These are phyloP conservation scores for Indri indri DNA, from an alignment of 2,113 vertebrate genomes.

Conservation along the genomic window DNA sequence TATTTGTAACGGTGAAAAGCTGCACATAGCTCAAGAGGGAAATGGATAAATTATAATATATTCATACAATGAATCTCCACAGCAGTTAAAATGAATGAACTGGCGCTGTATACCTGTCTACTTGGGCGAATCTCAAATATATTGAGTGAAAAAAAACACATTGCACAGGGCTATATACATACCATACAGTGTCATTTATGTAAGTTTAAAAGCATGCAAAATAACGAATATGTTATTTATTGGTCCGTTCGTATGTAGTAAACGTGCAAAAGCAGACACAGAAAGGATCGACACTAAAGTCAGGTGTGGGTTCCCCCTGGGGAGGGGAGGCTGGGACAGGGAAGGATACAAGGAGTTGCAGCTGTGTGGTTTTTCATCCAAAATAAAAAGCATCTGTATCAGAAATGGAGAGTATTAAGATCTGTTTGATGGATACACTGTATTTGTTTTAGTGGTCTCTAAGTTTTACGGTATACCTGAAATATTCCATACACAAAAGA, in stretches of 20 bases:
- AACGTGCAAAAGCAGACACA: not conserved
- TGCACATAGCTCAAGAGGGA: not conserved
- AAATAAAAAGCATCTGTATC: not conserved
- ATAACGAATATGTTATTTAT: slow-evolving; percentile 31
- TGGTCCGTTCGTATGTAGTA: not conserved
- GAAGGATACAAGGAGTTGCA: not conserved
- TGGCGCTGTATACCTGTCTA: slow-evolving; percentile 10
- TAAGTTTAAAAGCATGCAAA: slow-evolving; percentile 7
- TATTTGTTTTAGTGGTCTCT: slow-evolving; percentile 10
- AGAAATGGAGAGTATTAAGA: not conserved
- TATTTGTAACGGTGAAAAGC: not conserved
- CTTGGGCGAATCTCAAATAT: slow-evolving; percentile 37
- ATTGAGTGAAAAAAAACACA: not conserved
- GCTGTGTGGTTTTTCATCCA: not conserved
- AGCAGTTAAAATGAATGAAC: slow-evolving; percentile 54
- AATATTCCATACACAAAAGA: not conserved
- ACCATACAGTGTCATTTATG: not conserved
- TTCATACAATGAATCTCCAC: not conserved
- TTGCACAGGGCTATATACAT: not conserved
- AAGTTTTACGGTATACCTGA: not conserved
- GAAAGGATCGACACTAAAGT: not conserved
- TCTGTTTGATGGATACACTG: not conserved
- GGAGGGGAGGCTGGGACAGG: too few relatives aligned
- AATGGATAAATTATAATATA: slow-evolving; percentile 26
- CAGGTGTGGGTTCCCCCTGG: not conserved